Evolutionary conservation across 2,888 invertebrate species (phyloP).

Genomic region (Leptogaster cylindrica): DNA sequence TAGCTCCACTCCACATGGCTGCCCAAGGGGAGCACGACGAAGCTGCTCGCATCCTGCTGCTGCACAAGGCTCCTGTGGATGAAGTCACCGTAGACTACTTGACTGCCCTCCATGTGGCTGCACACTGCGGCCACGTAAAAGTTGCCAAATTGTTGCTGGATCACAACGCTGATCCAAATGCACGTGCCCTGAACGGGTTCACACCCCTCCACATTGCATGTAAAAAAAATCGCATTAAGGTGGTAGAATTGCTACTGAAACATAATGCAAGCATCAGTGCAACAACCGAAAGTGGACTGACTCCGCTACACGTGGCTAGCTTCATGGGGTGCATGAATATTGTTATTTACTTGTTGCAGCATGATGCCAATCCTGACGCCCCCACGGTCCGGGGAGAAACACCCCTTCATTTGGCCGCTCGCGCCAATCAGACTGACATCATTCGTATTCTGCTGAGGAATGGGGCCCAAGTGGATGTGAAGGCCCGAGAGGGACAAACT

Average conservation of each 20-base stretch:
- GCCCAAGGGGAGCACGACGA: conserved; percentile 98
- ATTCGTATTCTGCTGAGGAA: conserved; percentile 93
- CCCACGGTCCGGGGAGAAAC: conserved; percentile 97
- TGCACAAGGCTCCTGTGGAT: conserved; percentile 96
- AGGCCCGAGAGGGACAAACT: conserved; percentile 89
- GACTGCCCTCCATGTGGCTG: conserved; percentile 95
- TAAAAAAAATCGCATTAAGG: conserved; percentile 97
- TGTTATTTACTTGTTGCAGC: conserved; percentile 91
- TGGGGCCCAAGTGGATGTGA: conserved; percentile 80
- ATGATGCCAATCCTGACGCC: conserved; percentile 92
- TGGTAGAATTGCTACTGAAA: conserved; percentile 92
- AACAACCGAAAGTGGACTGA: conserved; percentile 83
- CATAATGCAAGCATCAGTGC: conserved; percentile 86
- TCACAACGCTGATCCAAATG: conserved; percentile 95
- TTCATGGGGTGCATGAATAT: conserved; percentile 99
- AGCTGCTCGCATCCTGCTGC: conserved; percentile 88
- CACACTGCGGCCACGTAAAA: conserved; percentile 91
- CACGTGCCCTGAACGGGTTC: conserved; percentile 95
- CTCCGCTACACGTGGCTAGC: conserved; percentile 95
- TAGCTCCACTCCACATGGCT: conserved; percentile 98
- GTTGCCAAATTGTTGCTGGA: conserved; percentile 92
- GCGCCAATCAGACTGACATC: conserved; percentile 97
- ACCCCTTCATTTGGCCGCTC: conserved; percentile 92
- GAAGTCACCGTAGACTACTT: conserved; percentile 98
- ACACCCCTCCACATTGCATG: conserved; percentile 98